Evolutionary conservation across 2,113 vertebrate species (phyloP).

Genomic region (Psammodynastes pulverulentus): DNA sequence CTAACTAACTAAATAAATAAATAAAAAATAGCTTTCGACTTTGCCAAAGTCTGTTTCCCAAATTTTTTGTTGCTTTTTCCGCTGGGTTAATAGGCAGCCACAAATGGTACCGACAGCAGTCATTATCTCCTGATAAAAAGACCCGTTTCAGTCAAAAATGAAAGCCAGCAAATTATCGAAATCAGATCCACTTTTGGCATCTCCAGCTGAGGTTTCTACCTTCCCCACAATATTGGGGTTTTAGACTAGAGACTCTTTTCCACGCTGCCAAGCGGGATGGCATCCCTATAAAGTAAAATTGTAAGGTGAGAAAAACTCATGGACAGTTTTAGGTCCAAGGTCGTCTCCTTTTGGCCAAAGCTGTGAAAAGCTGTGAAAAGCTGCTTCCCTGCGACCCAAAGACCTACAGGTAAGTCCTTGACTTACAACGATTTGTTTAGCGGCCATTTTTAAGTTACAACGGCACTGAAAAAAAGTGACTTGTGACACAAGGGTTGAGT

Average conservation of each 20-base stretch:
- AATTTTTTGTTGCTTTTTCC: neutral
- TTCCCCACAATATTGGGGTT: too few species aligned
- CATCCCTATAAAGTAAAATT: neutral
- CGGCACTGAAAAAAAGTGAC: neutral
- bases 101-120: neutral
- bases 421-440: neutral
- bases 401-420: neutral
- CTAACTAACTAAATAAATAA: too few species aligned
- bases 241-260: neutral
- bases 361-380: neutral
- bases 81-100: neutral
- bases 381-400: neutral
- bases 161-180: neutral
- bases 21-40: too few species aligned
- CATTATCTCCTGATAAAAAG: neutral
- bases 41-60: neutral
- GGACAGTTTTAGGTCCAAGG: neutral
- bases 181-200: neutral
- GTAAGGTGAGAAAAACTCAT: neutral
- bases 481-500: too few species aligned
- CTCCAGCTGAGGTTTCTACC: neutral
- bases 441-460: neutral
- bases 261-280: neutral
- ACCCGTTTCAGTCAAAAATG: neutral
- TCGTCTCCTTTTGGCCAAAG: neutral